Percentiles rank a stretch among this genome's conserved stretches.
These are phyloP conservation scores for Hippocampus abdominalis DNA, from an alignment of 2,113 vertebrate genomes.

Conservation along the genomic window DNA sequence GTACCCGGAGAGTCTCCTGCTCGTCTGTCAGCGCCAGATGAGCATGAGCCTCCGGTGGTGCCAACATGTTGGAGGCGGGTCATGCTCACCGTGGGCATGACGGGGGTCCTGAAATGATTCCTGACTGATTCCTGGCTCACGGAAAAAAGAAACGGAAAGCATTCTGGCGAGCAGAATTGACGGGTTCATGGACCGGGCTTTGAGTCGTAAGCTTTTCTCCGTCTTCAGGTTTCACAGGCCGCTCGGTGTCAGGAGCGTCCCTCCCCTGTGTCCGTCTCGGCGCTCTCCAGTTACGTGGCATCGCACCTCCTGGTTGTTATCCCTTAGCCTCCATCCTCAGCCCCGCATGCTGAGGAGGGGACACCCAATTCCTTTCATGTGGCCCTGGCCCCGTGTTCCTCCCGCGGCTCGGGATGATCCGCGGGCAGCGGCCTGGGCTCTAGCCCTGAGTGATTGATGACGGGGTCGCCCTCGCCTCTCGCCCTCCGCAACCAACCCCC, in stretches of 20 bases:
- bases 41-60: conserved; percentile 45
- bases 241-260: conserved; percentile 38
- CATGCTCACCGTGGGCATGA: conserved; percentile 32
- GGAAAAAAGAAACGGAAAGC: conserved; percentile 38
- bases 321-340: conserved; percentile 67
- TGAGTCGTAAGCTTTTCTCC: conserved; percentile 35
- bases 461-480: conserved; percentile 71
- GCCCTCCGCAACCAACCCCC: conserved; percentile 67
- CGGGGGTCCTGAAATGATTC: conserved; percentile 36
- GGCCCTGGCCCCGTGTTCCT: conserved; percentile 75
- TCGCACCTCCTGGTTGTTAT: conserved; percentile 85
- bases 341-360: conserved; percentile 48
- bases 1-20: conserved; percentile 63
- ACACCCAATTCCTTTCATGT: conserved; percentile 79
- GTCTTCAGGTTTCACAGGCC: conserved; percentile 54
- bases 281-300: conserved; percentile 83
- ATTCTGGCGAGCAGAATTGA: conserved; percentile 53
- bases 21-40: conserved; percentile 64
- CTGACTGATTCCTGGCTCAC: conserved; percentile 44
- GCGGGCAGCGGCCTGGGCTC: conserved; percentile 39
- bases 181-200: conserved; percentile 44
- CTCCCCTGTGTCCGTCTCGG: conserved; percentile 49
- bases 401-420: conserved; percentile 50
- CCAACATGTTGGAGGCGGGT: conserved; percentile 49
- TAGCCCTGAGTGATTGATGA: conserved; percentile 82